Evolutionary conservation across 1,140 invertebrate genomes (phyloP), one percentile per base, ranked within the genome.

Genomic region (Leucophenga varia): DNA sequence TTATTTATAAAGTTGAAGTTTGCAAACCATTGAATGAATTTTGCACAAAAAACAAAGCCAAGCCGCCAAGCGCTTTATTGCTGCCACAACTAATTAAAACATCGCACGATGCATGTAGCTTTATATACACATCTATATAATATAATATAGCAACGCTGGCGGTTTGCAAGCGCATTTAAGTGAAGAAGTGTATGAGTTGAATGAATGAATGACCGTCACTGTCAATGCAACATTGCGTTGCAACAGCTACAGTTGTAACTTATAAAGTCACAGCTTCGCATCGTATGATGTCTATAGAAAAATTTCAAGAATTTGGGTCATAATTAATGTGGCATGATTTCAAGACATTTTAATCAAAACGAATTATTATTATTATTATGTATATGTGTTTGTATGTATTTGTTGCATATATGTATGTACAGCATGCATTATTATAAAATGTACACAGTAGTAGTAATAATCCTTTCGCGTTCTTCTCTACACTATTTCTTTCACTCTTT

Each of bases 321-420:
- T 70, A 73, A 73, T 73, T 73, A 68, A 73, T 73, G 65, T 70
- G 64, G 69, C 64, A 70, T 72, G 70, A 72, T 72, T 72, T 64
- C 61, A 58, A 64, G 64, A 68, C 60, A 59, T 67, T 69, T 64
- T 68, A 68, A 69, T 68, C 64, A 64, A 64, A 58, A 39, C 43
- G 51, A 57, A 49, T 59, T 17, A 18, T 43, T n/a, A 4, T 28
- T 46, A 37, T 16, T 18, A n/a, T n/a, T n/a, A n/a, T n/a, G n/a
- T n/a, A n/a, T n/a, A n/a, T n/a, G n/a, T n/a, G n/a, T n/a, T n/a
- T n/a, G n/a, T n/a, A n/a, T n/a, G n/a, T n/a, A n/a, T n/a, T n/a
- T n/a, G n/a, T n/a, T n/a, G n/a, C n/a, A n/a, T n/a, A n/a, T n/a
- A n/a, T n/a, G n/a, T n/a, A n/a, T n/a, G n/a, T n/a, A n/a, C n/a